A percentile compares a stretch with the other conserved stretches of the same genome.
Conservation (phyloP, 2,888 invertebrate species). For the Dilophus febrilis region DNA sequence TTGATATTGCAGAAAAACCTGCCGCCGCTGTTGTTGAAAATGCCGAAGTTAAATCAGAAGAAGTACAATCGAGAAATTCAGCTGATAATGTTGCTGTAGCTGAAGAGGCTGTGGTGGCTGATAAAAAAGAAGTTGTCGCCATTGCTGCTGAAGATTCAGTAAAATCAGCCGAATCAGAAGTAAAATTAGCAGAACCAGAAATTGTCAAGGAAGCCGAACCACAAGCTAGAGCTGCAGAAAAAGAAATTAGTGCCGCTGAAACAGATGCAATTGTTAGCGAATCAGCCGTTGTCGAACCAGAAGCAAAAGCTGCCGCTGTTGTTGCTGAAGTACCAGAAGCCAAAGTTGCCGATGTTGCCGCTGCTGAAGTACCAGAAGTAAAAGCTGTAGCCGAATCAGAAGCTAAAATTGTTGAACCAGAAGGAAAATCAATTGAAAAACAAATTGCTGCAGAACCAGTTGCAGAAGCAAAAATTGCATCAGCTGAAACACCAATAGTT, state of each 20-base stretch:
- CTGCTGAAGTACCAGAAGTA: not conserved
- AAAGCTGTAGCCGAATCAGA: too few species aligned
- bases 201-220: too few species aligned
- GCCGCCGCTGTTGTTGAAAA: constrained; percentile 16
- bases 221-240: too few species aligned
- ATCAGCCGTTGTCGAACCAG: constrained; percentile 6
- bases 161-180: constrained; percentile 6
- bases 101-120: constrained; percentile 17
- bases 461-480: constrained; percentile 26
- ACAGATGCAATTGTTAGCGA: constrained; percentile 25
- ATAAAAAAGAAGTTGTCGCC: constrained; percentile 12
- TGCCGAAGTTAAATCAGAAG: constrained; percentile 13
- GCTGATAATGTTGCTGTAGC: constrained; percentile 14
- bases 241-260: constrained; percentile 11
- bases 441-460: constrained; percentile 14
- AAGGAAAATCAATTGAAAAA: constrained; percentile 13
- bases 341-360: not conserved
- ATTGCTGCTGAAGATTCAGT: constrained; percentile 10
- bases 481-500: constrained; percentile 24
- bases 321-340: constrained; percentile 11
- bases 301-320: constrained; percentile 15
- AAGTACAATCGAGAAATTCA: constrained; percentile 9
- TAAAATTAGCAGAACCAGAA: constrained; percentile 9
- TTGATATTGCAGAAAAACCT: constrained; percentile 11
- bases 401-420: not conserved